A percentile compares a stretch with the other conserved stretches of the same genome.
phyloP scores from a whole-genome alignment of 1,140 invertebrate genomes.

The Philaenus spumarius region DNA sequence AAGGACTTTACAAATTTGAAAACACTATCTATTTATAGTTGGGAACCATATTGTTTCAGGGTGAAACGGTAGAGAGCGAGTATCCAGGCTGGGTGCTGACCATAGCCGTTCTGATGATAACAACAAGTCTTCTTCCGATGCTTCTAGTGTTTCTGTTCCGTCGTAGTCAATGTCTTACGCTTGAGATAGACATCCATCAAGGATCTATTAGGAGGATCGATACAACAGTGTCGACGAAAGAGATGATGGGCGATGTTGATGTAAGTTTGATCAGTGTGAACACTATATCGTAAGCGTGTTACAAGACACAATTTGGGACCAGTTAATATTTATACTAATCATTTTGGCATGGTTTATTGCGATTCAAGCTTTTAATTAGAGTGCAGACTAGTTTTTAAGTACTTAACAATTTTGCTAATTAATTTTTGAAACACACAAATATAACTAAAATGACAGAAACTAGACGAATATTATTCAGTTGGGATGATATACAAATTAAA shows the following conservation, averaged over 20 bases:
- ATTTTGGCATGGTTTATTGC: background rate
- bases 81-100: constrained; percentile 83
- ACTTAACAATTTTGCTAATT: background rate
- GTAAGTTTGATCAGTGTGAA: constrained; percentile 50
- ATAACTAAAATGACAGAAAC: background rate
- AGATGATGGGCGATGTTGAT: constrained; percentile 85
- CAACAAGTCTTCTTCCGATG: constrained; percentile 75
- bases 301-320: background rate
- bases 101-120: constrained; percentile 67
- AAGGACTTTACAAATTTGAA: too few species aligned
- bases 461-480: too few species aligned
- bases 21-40: too few species aligned
- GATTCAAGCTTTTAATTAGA: background rate
- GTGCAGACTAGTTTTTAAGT: background rate
- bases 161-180: constrained; percentile 72
- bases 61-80: constrained; percentile 52
- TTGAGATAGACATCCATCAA: constrained; percentile 80
- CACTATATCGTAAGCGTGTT: background rate
- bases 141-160: constrained; percentile 73
- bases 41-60: constrained; percentile 53
- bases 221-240: constrained; percentile 85
- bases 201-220: constrained; percentile 81
- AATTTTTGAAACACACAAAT: background rate
- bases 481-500: too few species aligned
- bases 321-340: background rate